Evolutionary conservation across 2,113 vertebrate species (phyloP), one percentile per base, ranked within the genome.

Genomic region (Electrona antarctica): DNA sequence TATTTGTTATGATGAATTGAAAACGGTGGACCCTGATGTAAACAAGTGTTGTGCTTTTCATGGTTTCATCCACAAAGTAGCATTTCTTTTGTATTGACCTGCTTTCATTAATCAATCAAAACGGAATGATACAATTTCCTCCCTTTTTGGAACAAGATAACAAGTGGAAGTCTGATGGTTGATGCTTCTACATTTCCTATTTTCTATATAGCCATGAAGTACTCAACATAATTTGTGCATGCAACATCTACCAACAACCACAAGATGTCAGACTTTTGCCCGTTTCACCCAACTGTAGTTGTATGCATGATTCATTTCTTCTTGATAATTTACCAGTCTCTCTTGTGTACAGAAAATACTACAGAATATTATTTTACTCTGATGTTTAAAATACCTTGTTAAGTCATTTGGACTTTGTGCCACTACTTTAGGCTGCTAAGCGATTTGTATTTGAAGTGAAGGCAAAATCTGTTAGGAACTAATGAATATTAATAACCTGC

Each of bases 381-480:
- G 45, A 60, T 8, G 1, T n/a, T 7, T 47, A 15, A 63, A 14
- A 15, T n/a, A 10, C 13, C 5, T 13, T 21, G 13, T 63, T 3
- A 15, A 49, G 8, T 7, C 1, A 7, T 48, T 63, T 7, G 8
- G 33, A 56, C 12, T n/a, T 3, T 11, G 14, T 15, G 45, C 8
- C 46, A 21, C 21, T 21, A 21, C 21, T 21, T 21, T 21, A 48
- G 41, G n/a, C 7, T 57, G 41, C 7, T 4, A 47, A 46, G 47
- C n/a, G n/a, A 9, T 59, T 1, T 57, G 21, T 21, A 21, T 21
- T 21, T 21, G 21, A 21, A 21, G 21, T 21, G 21, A 21, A 21
- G 1, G 14, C 52, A 7, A 75, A 82, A 81, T 64, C 74, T 69
- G 74, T 71, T 62, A 1, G 21, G 11, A 28, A 7, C 67, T 60